Percentiles rank a stretch among this genome's conserved stretches.
Conservation (phyloP, 2,888 invertebrate genomes). For the Terebella lapidaria region DNA sequence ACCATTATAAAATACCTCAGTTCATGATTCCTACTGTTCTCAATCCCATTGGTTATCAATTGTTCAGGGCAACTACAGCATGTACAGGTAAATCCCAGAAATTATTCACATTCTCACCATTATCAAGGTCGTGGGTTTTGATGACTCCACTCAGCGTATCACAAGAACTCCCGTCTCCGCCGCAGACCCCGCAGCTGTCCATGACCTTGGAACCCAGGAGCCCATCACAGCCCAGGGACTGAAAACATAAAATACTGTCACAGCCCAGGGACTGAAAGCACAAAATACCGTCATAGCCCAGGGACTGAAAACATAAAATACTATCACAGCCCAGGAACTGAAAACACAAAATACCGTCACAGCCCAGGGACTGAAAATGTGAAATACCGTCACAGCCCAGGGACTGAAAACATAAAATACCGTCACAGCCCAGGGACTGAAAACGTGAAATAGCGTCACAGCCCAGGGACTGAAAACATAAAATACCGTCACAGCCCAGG, state of each 20-base stretch:
- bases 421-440: too few relatives aligned
- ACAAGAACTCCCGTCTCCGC: conserved; percentile 63
- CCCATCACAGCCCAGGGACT: conserved; percentile 60
- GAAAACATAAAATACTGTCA: conserved; percentile 8
- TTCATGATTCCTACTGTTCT: too few relatives aligned
- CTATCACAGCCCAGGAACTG: not conserved
- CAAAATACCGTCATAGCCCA: not conserved
- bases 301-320: not conserved
- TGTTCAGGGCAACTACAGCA: too few relatives aligned
- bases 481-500: too few relatives aligned
- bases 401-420: too few relatives aligned
- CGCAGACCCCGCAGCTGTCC: conserved; percentile 60
- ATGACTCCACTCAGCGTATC: not conserved
- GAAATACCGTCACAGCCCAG: too few relatives aligned
- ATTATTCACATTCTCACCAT: not conserved
- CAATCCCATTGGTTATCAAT: too few relatives aligned
- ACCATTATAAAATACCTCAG: too few relatives aligned
- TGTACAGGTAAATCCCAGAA: too few relatives aligned
- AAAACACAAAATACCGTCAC: not conserved
- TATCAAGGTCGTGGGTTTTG: not conserved
- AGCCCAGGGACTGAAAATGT: too few relatives aligned
- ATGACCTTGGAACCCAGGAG: conserved; percentile 56
- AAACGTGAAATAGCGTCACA: too few relatives aligned
- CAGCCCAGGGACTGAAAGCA: not conserved
- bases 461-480: too few relatives aligned